Evolutionary conservation across 1,140 invertebrate species (phyloP).

Genomic region (Bombus fervidus): DNA sequence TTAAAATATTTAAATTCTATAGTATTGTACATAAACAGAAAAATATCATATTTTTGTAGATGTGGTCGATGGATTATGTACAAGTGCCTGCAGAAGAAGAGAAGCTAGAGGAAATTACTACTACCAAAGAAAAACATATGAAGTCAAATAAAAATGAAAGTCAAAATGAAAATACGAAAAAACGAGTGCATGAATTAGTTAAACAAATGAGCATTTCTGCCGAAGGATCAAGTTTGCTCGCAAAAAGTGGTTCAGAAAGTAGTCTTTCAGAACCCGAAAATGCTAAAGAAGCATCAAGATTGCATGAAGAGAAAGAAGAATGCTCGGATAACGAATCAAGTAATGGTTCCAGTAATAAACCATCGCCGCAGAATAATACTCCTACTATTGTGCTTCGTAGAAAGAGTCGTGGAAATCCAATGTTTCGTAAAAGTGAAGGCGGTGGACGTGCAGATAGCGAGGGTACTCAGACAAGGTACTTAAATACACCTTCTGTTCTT

Average conservation of each 20-base stretch:
- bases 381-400: conserved; percentile 85
- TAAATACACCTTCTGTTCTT: background rate
- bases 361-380: conserved; percentile 77
- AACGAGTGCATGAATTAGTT: conserved; percentile 87
- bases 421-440: conserved; percentile 88
- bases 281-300: conserved; percentile 87
- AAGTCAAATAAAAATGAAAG: conserved; percentile 77
- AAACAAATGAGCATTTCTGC: conserved; percentile 92
- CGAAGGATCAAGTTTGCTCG: conserved; percentile 85
- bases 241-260: conserved; percentile 93
- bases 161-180: conserved; percentile 80
- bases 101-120: conserved; percentile 78
- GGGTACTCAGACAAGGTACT: conserved; percentile 76
- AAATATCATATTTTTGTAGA: conserved; percentile 83
- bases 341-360: conserved; percentile 78
- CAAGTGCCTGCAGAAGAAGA: conserved; percentile 90
- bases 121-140: conserved; percentile 76
- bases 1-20: background rate
- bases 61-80: conserved; percentile 98
- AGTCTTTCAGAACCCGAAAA: conserved; percentile 90
- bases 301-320: conserved; percentile 88
- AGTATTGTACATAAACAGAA: background rate
- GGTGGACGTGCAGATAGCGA: conserved; percentile 80
- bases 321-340: conserved; percentile 81
- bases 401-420: conserved; percentile 85